phyloP scores from a whole-genome alignment of 2,797 vertebrate species.

The Crocodylus rhombifer region DNA sequence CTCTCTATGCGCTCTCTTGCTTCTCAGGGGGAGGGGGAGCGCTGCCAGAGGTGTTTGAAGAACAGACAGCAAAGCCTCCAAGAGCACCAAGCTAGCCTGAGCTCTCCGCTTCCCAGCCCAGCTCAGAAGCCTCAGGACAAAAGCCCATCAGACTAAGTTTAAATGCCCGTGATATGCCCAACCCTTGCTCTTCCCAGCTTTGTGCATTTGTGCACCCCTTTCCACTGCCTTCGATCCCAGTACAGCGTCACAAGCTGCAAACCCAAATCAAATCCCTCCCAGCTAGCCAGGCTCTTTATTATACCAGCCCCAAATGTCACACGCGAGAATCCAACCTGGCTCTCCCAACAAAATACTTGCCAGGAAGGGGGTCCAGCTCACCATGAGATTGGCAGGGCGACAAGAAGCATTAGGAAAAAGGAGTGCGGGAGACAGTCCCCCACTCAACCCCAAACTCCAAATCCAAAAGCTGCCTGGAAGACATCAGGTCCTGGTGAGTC shows the following conservation, averaged over 20 bases:
- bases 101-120: background rate
- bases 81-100: background rate
- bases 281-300: background rate
- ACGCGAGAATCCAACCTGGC: background rate
- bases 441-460: background rate
- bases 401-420: background rate
- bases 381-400: background rate
- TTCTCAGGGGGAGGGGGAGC: background rate
- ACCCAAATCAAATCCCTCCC: background rate
- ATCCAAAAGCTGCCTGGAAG: background rate
- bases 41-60: background rate
- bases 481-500: accelerated
- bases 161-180: background rate
- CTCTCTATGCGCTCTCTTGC: background rate
- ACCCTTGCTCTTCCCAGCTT: background rate
- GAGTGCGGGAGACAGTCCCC: too few relatives aligned
- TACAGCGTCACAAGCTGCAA: accelerated
- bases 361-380: background rate
- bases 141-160: background rate
- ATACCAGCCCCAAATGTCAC: background rate
- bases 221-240: background rate
- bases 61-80: background rate
- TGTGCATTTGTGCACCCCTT: background rate
- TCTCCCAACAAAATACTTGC: background rate
- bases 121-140: background rate